Base-by-base conservation (phyloP, 2,113 vertebrate genomes). In the Terrapene triunguis region DNA sequence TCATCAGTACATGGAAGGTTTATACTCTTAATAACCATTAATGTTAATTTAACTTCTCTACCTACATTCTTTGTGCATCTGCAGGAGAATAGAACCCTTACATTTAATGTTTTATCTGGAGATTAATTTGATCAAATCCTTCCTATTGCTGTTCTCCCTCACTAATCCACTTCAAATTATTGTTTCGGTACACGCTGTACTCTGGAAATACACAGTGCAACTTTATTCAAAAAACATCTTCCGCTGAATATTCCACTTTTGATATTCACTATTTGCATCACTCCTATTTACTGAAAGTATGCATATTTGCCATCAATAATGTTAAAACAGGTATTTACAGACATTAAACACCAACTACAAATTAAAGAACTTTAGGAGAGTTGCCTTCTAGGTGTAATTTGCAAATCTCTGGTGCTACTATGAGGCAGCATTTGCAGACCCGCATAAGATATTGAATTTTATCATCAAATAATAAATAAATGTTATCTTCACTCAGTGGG, bases 191-290 rank as follows among this genome's bases (percentile, higher is more conserved):
- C 44, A 13, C 4, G 22, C 1, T 5, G 1, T 11, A 19, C 21
- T 55, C 48, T 55, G 54, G 35, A 81, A 79, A 21, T 50, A 29
- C 11, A 50, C 12, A 16, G 12, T 32, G 13, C 17, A 57, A 29
- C 44, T 69, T 16, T 32, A 12, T 27, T 79, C 29, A 44, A 50
- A 10, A 72, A n/a, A 6, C 5, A 65, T 48, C 9, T 38, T 72
- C 51, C 76, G 1, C 4, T 0, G 0, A 16, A 1, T 47, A 29
- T 55, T 25, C 4, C 48, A 16, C 10, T 86, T 11, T 2, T 4
- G 3, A 9, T 16, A 32, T 69, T 79, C 29, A 4, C 16, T 88
- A 81, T 72, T 35, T 87, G 13, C 47, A 38, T 11, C 53, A 51
- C 25, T 13, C 51, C 8, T 13, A 51, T 53, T 13, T 69, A 85